Evolutionary conservation across 2,797 vertebrate species (phyloP), one percentile per base, ranked within the genome.

Genomic region (Microctenopoma stevenorrisi): DNA sequence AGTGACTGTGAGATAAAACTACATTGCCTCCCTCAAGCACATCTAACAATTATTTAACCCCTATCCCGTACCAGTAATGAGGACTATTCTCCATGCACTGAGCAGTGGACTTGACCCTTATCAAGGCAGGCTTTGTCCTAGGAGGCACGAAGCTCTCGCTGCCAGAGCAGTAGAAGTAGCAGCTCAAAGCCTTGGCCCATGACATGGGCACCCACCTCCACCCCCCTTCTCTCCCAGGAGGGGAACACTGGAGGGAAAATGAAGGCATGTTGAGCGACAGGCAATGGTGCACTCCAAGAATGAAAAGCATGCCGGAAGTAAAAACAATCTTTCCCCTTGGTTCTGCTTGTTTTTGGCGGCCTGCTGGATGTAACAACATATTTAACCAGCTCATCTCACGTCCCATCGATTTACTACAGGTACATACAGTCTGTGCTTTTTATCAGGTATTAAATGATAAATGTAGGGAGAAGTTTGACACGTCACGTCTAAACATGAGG

Each of bases 251-350:
- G 11, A 74, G 66, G 76, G 64, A 76, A 90, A 91, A 81, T 91
- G 62, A 93, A 88, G 72, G 87, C 89, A 89, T 82, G 82, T 53
- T 83, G 87, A 90, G 86, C 78, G 90, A 92, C 72, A 84, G 76
- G 82, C 81, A 81, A 65, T 48, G 61, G 64, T 77, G 80, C 76
- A 57, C 79, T 87, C 68, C 78, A 92, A 90, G 91, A 93, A 93
- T 94, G 92, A 88, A 64, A 90, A 60, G 88, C 83, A 92, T 85
- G 90, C 85, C 85, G 88, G 75, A 76, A 76, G 69, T 81, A 72
- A 70, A 64, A 65, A 71, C 67, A 22, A 18, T 14, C 50, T 64
- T 42, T 26, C 12, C 11, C 44, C 9, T 11, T 56, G 4, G n/a
- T 25, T 28, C 7, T 4, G 1, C 13, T 0, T 12, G 2, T 1